Evolutionary conservation across 2,888 invertebrate species (phyloP).

Genomic region (Incurvaria masculella): DNA sequence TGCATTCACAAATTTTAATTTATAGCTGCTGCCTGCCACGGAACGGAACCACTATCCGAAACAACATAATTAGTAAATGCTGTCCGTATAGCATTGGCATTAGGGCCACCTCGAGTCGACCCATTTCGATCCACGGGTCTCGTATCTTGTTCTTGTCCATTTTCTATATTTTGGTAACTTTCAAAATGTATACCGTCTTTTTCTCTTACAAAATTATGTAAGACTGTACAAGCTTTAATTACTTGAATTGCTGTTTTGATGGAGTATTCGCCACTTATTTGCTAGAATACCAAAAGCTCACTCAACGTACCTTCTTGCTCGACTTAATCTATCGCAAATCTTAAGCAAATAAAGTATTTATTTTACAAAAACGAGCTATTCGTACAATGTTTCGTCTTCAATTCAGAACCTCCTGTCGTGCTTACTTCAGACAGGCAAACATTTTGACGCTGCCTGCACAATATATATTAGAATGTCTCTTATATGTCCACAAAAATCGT

Average conservation of each 20-base stretch:
- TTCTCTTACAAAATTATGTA: slow-evolving; percentile 11
- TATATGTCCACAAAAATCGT: too few species aligned
- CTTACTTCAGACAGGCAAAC: too few species aligned
- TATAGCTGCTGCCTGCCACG: slow-evolving; percentile 2
- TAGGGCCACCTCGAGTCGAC: not conserved
- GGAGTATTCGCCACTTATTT: too few species aligned
- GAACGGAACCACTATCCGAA: not conserved
- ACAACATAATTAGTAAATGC: slow-evolving; percentile 3
- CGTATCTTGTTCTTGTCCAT: slow-evolving; percentile 8
- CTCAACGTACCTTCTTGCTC: slow-evolving; percentile 22
- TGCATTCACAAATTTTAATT: slow-evolving; percentile 2
- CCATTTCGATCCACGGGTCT: not conserved
- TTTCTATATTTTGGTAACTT: not conserved
- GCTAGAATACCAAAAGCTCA: slow-evolving; percentile 24
- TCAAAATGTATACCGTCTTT: slow-evolving; percentile 5
- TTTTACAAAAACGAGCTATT: too few species aligned
- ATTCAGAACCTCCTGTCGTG: too few species aligned
- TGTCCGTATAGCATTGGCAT: slow-evolving; percentile 6
- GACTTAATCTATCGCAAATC: slow-evolving; percentile 20
- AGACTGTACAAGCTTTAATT: slow-evolving; percentile 8
- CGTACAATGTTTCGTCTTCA: too few species aligned
- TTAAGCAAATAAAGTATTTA: too few species aligned
- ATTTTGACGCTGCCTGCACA: too few species aligned
- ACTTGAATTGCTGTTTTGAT: slow-evolving; percentile 13
- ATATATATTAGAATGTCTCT: too few species aligned